Percentiles rank a stretch among this genome's conserved stretches.
phyloP scores from a whole-genome alignment of 2,888 invertebrate species.

The Pedicia rivosa region DNA sequence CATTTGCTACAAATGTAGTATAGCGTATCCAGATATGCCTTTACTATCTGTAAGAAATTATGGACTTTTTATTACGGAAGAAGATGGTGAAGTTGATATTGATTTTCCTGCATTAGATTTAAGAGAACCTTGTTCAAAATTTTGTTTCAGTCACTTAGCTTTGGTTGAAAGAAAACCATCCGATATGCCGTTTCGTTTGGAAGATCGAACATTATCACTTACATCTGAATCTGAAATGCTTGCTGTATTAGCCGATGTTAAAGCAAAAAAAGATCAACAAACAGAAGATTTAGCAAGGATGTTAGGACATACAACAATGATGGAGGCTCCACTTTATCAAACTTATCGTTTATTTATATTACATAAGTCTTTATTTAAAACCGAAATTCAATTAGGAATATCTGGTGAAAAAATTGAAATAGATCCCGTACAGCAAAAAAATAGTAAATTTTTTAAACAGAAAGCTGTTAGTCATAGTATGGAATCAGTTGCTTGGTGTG shows the following conservation, averaged over 20 bases:
- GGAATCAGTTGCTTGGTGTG: constrained; percentile 77
- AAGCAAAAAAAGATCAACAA: constrained; percentile 22
- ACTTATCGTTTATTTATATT: constrained; percentile 62
- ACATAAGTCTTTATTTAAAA: constrained; percentile 65
- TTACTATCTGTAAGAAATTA: constrained; percentile 54
- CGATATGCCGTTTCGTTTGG: constrained; percentile 15
- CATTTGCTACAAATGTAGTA: constrained; percentile 69
- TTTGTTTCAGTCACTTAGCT: constrained; percentile 79
- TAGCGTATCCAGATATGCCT: constrained; percentile 43
- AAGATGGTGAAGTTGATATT: constrained; percentile 86
- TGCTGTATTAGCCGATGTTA: constrained; percentile 22
- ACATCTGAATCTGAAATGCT: constrained; percentile 31
- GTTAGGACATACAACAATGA: constrained; percentile 56
- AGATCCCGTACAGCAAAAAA: constrained; percentile 58
- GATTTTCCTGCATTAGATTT: constrained; percentile 86
- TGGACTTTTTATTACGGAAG: constrained; percentile 86
- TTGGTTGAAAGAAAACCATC: constrained; percentile 51
- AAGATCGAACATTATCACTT: constrained; percentile 22
- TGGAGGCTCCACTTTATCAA: constrained; percentile 78
- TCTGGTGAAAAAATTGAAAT: constrained; percentile 86
- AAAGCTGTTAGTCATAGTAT: constrained; percentile 74
- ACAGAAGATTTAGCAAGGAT: constrained; percentile 45
- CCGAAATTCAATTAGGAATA: constrained; percentile 71
- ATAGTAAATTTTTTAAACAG: constrained; percentile 51
- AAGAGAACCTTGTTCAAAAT: constrained; percentile 79